Conservation (phyloP, 1,140 invertebrate genomes). For the Apis mellifera region DNA sequence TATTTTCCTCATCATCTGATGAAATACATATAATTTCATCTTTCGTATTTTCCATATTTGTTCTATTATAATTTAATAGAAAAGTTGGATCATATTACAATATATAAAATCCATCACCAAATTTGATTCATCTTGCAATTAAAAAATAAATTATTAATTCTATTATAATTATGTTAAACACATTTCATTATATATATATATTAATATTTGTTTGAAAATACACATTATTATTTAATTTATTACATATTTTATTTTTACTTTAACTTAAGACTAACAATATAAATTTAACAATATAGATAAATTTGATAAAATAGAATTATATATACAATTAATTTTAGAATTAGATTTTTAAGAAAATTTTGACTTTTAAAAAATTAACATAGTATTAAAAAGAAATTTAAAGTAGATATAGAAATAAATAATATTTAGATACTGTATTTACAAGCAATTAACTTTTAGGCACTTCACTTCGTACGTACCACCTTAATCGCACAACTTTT, state of each 20-base stretch:
- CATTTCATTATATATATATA: background rate
- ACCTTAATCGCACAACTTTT: background rate
- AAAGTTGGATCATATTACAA: background rate
- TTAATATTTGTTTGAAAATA: background rate
- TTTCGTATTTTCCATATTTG: slow-evolving; percentile 14
- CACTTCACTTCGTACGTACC: background rate
- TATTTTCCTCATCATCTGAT: slow-evolving; percentile 57
- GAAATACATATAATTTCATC: slow-evolving; percentile 61
- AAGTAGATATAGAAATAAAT: background rate
- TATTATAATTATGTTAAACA: background rate
- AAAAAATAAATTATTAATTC: background rate
- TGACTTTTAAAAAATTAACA: background rate
- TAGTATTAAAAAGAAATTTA: too few species aligned
- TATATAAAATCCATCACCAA: background rate
- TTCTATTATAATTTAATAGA: background rate
- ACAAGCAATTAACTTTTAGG: background rate
- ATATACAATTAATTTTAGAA: background rate
- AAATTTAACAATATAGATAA: background rate
- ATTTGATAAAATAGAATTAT: background rate
- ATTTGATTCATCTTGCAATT: background rate
- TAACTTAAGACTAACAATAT: background rate
- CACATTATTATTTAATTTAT: background rate
- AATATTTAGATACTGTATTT: background rate
- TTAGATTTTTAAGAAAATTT: background rate
- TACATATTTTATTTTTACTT: background rate